These are phyloP conservation scores for Notiomystis cincta DNA, from an alignment of 2,113 vertebrate species.

Conservation along the genomic window DNA sequence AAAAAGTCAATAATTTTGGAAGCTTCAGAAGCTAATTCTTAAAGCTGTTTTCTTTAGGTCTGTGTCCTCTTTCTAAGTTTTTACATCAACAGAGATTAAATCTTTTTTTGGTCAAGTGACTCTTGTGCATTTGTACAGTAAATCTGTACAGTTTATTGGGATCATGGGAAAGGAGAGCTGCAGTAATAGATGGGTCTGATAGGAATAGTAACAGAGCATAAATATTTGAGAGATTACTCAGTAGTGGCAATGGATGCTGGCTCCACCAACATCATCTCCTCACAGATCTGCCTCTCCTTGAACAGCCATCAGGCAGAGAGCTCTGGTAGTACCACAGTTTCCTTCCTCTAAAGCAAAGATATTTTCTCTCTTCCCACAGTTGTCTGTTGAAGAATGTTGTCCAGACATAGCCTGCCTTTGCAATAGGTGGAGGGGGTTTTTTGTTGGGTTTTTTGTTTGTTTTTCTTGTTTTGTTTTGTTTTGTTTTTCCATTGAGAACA, in stretches of 20 bases:
- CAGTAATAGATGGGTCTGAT: neutral
- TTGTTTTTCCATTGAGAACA: neutral
- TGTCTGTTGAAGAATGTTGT: neutral
- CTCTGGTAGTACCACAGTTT: neutral
- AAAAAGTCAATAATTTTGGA: neutral
- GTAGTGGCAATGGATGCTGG: neutral
- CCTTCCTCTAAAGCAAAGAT: neutral
- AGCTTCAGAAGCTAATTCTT: neutral
- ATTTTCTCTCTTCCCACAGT: neutral
- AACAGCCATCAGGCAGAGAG: neutral
- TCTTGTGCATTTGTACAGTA: neutral
- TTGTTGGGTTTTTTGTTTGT: no score
- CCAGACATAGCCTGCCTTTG: neutral
- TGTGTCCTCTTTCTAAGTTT: neutral
- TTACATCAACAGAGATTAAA: neutral
- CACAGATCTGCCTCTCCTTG: neutral
- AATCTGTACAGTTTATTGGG: neutral
- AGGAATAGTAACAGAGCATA: neutral
- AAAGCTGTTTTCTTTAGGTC: neutral
- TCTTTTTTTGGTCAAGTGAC: neutral
- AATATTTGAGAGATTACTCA: constrained; percentile 5
- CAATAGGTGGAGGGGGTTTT: neutral
- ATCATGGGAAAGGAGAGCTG: neutral
- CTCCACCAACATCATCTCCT: neutral
- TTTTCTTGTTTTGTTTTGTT: neutral